Evolutionary conservation across 2,797 vertebrate species (phyloP).

Genomic region (Pipistrellus pygmaeus): DNA sequence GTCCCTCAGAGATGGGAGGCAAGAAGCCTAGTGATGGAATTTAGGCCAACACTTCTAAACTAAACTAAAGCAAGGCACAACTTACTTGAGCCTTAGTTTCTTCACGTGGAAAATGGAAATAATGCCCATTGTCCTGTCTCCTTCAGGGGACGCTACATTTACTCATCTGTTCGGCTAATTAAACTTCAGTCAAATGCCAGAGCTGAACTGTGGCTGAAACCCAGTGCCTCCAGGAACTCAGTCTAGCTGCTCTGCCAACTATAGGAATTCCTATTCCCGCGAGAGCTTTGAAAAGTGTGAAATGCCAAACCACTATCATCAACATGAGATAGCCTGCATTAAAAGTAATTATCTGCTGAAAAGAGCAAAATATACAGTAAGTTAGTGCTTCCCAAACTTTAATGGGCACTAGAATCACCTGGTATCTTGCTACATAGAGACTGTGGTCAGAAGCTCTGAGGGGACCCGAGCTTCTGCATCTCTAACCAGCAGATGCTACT

Average conservation of each 20-base stretch:
- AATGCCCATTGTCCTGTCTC: not conserved
- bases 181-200: not conserved
- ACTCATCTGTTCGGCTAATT: not conserved
- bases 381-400: not conserved
- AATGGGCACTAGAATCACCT: not conserved
- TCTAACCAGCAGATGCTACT: not conserved
- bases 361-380: not conserved
- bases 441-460: not conserved
- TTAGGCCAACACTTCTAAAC: not conserved
- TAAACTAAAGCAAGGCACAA: not conserved
- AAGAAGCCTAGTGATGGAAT: not conserved
- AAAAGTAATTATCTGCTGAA: not conserved
- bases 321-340: not conserved
- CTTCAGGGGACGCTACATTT: not conserved
- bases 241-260: not conserved
- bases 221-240: not conserved
- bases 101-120: not conserved
- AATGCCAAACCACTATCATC: not conserved
- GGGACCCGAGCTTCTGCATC: not conserved
- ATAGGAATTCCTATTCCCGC: not conserved
- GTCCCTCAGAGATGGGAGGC: not conserved
- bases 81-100: not conserved
- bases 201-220: not conserved
- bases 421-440: not conserved
- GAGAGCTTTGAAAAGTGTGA: conserved; percentile 6